A percentile compares a stretch with the other conserved stretches of the same genome.
Conservation (phyloP, 2,113 vertebrate genomes). For the Synodontis membranacea region DNA sequence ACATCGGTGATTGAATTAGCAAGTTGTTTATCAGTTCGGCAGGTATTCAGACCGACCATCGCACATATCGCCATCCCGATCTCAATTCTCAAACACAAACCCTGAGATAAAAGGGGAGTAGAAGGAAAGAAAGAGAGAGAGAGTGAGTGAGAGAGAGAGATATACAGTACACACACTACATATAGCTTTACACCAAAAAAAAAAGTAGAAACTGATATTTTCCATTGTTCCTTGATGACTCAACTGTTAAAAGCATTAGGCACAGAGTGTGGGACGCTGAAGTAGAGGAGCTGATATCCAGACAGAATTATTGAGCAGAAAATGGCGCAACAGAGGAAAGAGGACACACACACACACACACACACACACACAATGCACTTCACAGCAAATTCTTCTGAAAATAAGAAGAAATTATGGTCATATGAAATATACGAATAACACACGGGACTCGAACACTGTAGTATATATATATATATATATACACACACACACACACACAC, state of each 20-base stretch:
- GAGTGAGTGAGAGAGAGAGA: background rate
- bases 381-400: background rate
- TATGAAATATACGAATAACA: too few relatives aligned
- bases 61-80: conserved; percentile 9
- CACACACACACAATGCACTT: background rate
- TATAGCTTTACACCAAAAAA: background rate
- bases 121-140: background rate
- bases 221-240: background rate
- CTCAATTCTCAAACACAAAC: background rate
- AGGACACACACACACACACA: background rate
- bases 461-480: too few relatives aligned
- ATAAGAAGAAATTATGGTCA: too few relatives aligned
- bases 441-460: background rate
- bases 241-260: conserved; percentile 5
- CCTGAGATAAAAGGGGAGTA: background rate
- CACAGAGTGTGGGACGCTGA: background rate
- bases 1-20: conserved; percentile 27
- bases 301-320: conserved; percentile 16
- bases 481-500: too few relatives aligned
- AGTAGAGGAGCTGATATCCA: background rate
- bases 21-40: conserved; percentile 31
- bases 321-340: conserved; percentile 2
- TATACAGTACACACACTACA: background rate
- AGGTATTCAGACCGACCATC: background rate
- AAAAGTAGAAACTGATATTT: background rate